A percentile compares a stretch with the other conserved stretches of the same genome.
phyloP scores from a whole-genome alignment of 92 coral and sea anemone species.

The Epizoanthus scotinus region DNA sequence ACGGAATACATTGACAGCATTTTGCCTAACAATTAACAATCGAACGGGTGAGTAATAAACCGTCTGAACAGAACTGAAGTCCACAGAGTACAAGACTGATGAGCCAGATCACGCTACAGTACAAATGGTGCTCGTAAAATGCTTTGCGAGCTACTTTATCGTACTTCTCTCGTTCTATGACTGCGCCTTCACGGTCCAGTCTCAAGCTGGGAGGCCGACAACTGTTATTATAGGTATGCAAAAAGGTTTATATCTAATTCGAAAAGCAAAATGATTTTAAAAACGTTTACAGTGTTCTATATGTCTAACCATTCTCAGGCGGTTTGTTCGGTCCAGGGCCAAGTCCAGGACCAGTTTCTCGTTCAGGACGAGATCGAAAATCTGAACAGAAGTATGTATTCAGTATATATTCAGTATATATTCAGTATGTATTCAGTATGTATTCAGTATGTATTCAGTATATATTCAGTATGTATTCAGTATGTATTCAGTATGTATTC shows the following conservation, averaged over 20 bases:
- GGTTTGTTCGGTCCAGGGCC: slow-evolving; percentile 8
- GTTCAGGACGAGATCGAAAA: background rate
- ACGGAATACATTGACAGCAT: background rate
- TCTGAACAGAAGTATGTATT: slow-evolving; percentile 16
- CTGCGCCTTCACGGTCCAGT: background rate
- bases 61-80: background rate
- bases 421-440: too few relatives aligned
- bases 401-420: too few relatives aligned
- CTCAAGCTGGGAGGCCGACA: background rate
- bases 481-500: too few relatives aligned
- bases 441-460: too few relatives aligned
- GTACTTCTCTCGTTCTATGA: background rate
- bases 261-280: background rate
- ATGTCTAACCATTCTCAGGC: background rate
- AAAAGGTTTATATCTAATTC: background rate
- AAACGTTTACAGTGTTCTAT: background rate
- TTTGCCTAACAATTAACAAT: background rate
- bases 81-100: background rate
- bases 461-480: too few relatives aligned
- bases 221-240: background rate
- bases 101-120: background rate
- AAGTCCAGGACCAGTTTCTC: background rate
- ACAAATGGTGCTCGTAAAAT: background rate
- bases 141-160: background rate
- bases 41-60: background rate